These are phyloP conservation scores for Spea hammondii DNA, from an alignment of 2,797 vertebrate species.

Conservation along the genomic window DNA sequence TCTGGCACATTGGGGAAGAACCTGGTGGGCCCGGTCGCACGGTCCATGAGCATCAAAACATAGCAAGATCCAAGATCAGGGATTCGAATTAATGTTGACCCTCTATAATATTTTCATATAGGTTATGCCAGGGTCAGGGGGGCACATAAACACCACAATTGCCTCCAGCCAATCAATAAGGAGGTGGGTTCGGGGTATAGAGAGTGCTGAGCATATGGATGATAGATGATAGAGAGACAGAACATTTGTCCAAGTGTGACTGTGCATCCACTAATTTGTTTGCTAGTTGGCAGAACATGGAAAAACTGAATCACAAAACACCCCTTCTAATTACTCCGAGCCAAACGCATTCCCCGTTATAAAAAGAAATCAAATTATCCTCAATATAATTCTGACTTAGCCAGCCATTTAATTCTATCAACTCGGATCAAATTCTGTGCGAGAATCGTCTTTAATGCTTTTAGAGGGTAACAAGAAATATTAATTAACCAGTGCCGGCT, in stretches of 20 bases:
- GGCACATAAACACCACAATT: too few species aligned
- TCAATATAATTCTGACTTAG: constrained; percentile 47
- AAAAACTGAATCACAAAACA: constrained; percentile 32
- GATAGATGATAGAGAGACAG: neutral
- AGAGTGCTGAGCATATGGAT: neutral
- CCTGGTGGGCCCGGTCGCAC: too few species aligned
- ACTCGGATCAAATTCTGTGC: constrained; percentile 42
- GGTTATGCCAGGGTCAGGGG: too few species aligned
- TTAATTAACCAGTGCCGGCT: constrained; percentile 39
- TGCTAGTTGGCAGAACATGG: constrained; percentile 27
- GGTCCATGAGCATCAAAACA: too few species aligned
- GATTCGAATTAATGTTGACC: too few species aligned
- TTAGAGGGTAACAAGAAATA: constrained; percentile 37
- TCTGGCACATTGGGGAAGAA: too few species aligned
- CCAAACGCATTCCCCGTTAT: constrained; percentile 41
- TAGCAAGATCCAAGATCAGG: too few species aligned
- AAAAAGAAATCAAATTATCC: constrained; percentile 41
- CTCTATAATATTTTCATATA: too few species aligned
- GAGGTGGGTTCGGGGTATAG: too few species aligned
- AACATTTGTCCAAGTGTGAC: neutral
- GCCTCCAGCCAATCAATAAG: too few species aligned
- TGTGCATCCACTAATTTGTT: neutral
- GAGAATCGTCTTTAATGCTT: constrained; percentile 41
- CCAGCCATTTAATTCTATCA: constrained; percentile 49
- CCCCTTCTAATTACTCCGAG: constrained; percentile 38